Percentiles rank a stretch among this genome's conserved stretches.
phyloP scores from a whole-genome alignment of 2,113 vertebrate species.

The Solenodon paradoxus region DNA sequence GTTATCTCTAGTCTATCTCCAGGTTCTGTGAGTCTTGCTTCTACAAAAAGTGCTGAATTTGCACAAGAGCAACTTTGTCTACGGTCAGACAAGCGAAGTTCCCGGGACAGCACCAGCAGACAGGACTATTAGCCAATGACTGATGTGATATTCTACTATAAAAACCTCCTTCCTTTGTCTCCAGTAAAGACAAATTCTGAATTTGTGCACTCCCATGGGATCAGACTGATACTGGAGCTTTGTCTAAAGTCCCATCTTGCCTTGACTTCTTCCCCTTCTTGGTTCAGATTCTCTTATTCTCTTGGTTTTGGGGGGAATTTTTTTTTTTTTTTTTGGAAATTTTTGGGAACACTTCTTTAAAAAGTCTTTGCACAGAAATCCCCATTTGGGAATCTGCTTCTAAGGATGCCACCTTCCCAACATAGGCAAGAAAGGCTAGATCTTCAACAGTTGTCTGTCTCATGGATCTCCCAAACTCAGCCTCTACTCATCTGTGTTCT shows the following conservation, averaged over 20 bases:
- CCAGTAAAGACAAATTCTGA: background rate
- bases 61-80: background rate
- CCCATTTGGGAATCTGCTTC: too few relatives aligned
- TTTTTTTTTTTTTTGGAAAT: too few relatives aligned
- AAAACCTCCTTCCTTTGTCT: background rate
- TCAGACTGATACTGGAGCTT: background rate
- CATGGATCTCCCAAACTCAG: background rate
- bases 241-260: background rate
- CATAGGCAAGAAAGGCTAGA: background rate
- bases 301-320: too few relatives aligned
- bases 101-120: background rate
- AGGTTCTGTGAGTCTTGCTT: background rate
- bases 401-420: background rate
- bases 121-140: background rate
- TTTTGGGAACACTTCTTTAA: background rate
- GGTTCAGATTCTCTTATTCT: background rate
- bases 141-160: background rate
- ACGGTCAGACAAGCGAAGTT: background rate
- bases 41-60: background rate
- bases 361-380: background rate
- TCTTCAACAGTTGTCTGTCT: background rate
- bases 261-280: background rate
- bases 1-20: background rate
- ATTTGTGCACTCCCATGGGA: background rate
- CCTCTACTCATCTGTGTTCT: fast-evolving